Conservation (phyloP, 2,797 vertebrate species). For the Trematomus bernacchii region DNA sequence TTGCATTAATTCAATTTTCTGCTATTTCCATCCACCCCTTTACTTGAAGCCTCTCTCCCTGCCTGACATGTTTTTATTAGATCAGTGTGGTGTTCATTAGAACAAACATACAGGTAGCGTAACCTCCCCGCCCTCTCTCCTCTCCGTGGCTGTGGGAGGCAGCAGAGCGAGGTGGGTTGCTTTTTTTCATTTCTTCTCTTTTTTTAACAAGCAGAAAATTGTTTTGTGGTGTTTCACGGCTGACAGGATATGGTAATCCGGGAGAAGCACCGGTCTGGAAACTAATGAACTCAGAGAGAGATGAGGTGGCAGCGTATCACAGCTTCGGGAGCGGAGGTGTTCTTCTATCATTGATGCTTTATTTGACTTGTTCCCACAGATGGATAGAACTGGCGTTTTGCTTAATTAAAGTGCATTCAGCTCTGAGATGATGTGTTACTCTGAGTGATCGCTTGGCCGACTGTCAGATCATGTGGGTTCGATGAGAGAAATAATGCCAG, state of each 20-base stretch:
- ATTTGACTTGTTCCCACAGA: slow-evolving; percentile 76
- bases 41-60: slow-evolving; percentile 31
- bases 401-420: slow-evolving; percentile 71
- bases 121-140: slow-evolving; percentile 68
- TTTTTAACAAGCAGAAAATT: slow-evolving; percentile 88
- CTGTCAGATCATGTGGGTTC: slow-evolving; percentile 45
- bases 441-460: slow-evolving; percentile 45
- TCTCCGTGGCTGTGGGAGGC: slow-evolving; percentile 65
- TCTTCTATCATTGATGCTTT: slow-evolving; percentile 87
- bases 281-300: slow-evolving; percentile 90
- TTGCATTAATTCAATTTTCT: slow-evolving; percentile 49
- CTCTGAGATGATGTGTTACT: slow-evolving; percentile 61
- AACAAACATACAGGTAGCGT: slow-evolving; percentile 75
- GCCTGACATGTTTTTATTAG: slow-evolving; percentile 75
- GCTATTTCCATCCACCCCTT: slow-evolving; percentile 52
- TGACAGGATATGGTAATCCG: slow-evolving; percentile 94
- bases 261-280: slow-evolving; percentile 92
- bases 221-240: slow-evolving; percentile 91
- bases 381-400: slow-evolving; percentile 51
- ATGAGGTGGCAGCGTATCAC: slow-evolving; percentile 81
- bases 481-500: slow-evolving; percentile 34
- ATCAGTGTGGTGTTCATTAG: slow-evolving; percentile 72
- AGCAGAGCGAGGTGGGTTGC: slow-evolving; percentile 65
- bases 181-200: slow-evolving; percentile 41
- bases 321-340: slow-evolving; percentile 88